Percentiles rank a stretch among this genome's conserved stretches.
These are phyloP conservation scores for Sepioteuthis lessoniana DNA, from an alignment of 2,888 invertebrate species.

Conservation along the genomic window DNA sequence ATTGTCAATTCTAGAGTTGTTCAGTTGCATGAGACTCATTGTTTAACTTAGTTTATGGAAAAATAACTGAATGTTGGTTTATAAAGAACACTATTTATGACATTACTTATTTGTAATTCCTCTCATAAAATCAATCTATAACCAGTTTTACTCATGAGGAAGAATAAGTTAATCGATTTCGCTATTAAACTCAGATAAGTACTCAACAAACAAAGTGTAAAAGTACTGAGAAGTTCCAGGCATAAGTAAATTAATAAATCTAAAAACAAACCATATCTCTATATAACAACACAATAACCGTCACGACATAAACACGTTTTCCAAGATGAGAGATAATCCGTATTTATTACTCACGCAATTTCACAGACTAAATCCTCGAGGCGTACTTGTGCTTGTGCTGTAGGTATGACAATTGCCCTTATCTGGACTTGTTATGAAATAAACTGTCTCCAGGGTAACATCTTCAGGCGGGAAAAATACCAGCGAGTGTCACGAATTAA, in stretches of 20 bases:
- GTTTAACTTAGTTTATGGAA: too few relatives aligned
- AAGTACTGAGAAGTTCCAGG: accelerated
- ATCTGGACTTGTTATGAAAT: background rate
- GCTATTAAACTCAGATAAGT: too few relatives aligned
- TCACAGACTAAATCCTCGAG: background rate
- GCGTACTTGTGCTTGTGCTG: background rate
- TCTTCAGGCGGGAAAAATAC: background rate
- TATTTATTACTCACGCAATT: background rate
- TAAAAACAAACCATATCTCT: background rate
- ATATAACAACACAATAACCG: background rate
- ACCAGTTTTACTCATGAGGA: too few relatives aligned
- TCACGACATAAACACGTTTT: background rate
- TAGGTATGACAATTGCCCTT: background rate
- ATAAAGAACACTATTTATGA: too few relatives aligned
- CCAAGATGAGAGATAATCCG: background rate
- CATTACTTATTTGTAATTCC: too few relatives aligned
- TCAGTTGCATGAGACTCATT: too few relatives aligned
- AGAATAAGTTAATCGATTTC: too few relatives aligned
- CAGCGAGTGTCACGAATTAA: background rate
- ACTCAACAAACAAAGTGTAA: background rate
- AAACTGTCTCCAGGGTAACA: background rate
- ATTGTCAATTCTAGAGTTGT: too few relatives aligned
- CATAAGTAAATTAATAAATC: background rate
- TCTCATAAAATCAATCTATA: too few relatives aligned
- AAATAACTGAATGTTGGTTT: too few relatives aligned